phyloP scores from a whole-genome alignment of 2,888 invertebrate genomes.

The Nymphalis polychloros region DNA sequence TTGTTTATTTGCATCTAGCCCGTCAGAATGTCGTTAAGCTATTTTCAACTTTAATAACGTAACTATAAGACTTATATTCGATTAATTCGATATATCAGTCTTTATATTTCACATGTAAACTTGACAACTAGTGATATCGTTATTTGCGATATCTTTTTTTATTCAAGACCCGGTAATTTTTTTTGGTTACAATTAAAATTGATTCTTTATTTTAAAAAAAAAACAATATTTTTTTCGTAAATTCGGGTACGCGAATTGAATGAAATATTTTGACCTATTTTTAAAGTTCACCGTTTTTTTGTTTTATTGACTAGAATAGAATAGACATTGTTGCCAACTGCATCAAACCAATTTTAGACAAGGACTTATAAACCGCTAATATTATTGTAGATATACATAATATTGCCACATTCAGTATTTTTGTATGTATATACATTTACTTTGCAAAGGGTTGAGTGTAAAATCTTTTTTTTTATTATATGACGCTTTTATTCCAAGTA shows the following conservation, averaged over 20 bases:
- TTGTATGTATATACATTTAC: too few relatives aligned
- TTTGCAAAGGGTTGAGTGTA: too few relatives aligned
- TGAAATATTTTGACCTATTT: not conserved
- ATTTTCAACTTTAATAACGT: not conserved
- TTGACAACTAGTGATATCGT: conserved; percentile 23
- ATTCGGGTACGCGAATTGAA: not conserved
- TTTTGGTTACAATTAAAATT: not conserved
- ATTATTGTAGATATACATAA: too few relatives aligned
- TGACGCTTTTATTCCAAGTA: conserved; percentile 7
- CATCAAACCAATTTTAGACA: too few relatives aligned
- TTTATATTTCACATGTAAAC: conserved; percentile 29
- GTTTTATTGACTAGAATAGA: too few relatives aligned
- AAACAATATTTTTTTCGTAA: not conserved
- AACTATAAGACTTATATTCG: conserved; percentile 20
- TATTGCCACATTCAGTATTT: too few relatives aligned
- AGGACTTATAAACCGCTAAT: too few relatives aligned
- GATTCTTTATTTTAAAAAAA: not conserved
- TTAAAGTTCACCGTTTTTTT: too few relatives aligned
- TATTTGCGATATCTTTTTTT: conserved; percentile 8
- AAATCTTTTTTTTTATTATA: not conserved
- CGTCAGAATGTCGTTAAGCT: not conserved
- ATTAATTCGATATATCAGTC: not conserved
- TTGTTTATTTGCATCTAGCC: conserved; percentile 31
- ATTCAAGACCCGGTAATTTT: not conserved
- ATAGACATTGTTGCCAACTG: too few relatives aligned